Base-by-base conservation (phyloP, 2,888 invertebrate species). In the Microplitis manilae region DNA sequence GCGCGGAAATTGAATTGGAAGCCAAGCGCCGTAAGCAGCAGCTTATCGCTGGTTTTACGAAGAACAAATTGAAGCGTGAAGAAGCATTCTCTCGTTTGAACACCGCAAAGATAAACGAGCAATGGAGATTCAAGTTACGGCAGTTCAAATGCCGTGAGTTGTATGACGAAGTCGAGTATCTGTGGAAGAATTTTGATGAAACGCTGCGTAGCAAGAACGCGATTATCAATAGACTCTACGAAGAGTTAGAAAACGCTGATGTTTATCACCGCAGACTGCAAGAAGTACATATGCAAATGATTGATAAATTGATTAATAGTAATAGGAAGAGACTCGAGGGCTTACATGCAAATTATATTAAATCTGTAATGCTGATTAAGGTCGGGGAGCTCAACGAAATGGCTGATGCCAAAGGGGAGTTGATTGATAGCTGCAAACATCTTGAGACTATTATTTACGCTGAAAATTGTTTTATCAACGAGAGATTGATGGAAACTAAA, bases 41-140 rank as follows among this genome's bases (percentile, higher is more conserved):
- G 85, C 91, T 96, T 0, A 93, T 96, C 78, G 93, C 94, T 7
- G 93, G 94, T 68, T 96, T 95, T 85, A 94, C 96, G 90, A 96
- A 96, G 96, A 96, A 94, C 86, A 96, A 96, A 92, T 90, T 96
- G 6, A 95, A 94, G 88, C 94, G 93, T 80, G 96, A 96, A 89
- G 95, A 96, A 87, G 93, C 93, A 0, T 96, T 94, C 88, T 93
- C 94, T 2, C 93, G 96, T 70, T 90, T 95, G 71, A 96, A 96
- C 87, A 92, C 94, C 79, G 95, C 96, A 0, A 96, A 96, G 91
- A 94, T 96, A 73, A 96, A 96, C 86, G 95, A 96, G 90, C 93
- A 94, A 88, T 96, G 96, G 96, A 93, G 96, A 68, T 94, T 93
- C 79, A 93, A 95, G 78, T 90, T 96, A 75, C 92, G 96, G 0